These are phyloP conservation scores for Manduca sexta DNA, from an alignment of 1,140 invertebrate genomes.

Conservation along the genomic window DNA sequence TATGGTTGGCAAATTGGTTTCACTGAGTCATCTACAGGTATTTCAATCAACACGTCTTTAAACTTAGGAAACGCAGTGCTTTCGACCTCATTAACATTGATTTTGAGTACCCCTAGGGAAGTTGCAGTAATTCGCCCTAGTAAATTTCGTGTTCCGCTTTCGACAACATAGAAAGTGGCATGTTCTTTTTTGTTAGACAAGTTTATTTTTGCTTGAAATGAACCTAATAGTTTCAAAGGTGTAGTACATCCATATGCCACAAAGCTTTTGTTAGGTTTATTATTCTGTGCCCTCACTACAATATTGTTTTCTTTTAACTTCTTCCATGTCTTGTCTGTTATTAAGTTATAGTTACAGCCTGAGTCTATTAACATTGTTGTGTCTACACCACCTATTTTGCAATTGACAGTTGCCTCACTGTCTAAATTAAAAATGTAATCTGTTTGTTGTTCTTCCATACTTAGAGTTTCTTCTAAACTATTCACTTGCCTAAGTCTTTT, in stretches of 20 bases:
- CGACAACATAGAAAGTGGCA: conserved; percentile 14
- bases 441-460: too few species aligned
- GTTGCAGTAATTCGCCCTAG: conserved; percentile 27
- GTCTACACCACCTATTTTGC: conserved; percentile 19
- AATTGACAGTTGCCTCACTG: conserved; percentile 12
- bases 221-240: conserved; percentile 18
- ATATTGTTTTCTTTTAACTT: conserved; percentile 11
- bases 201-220: conserved; percentile 17
- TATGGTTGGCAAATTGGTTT: conserved; percentile 41
- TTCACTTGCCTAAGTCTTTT: too few species aligned
- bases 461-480: too few species aligned
- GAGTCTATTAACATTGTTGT: conserved; percentile 27
- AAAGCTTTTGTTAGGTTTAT: conserved; percentile 16
- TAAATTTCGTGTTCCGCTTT: conserved; percentile 21
- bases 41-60: conserved; percentile 31
- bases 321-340: conserved; percentile 22
- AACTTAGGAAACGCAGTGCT: conserved; percentile 33
- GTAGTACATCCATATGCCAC: conserved; percentile 21
- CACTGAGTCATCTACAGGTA: conserved; percentile 28
- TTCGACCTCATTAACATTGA: neutral
- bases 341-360: conserved; percentile 23
- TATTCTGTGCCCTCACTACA: conserved; percentile 8
- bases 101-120: too few species aligned
- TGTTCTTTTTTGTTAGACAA: conserved; percentile 1
- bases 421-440: conserved; percentile 16